Evolutionary conservation across 2,888 invertebrate species (phyloP).

Genomic region (Leptura quadrifasciata): DNA sequence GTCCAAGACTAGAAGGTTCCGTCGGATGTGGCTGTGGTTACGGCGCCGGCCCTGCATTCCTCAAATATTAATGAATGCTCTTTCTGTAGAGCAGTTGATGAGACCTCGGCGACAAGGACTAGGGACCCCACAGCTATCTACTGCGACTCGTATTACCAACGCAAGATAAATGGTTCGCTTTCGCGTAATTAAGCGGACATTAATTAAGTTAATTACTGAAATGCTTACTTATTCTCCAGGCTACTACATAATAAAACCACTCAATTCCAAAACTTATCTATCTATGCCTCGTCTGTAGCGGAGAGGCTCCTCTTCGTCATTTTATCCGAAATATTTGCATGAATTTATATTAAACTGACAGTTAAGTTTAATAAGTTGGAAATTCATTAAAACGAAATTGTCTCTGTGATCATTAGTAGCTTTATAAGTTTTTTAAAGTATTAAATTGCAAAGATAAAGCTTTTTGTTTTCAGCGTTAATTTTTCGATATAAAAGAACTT

Average conservation of each 20-base stretch:
- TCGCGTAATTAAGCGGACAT: conserved; percentile 57
- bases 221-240: conserved; percentile 42
- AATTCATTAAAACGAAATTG: conserved; percentile 2
- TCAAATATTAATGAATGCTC: conserved; percentile 54
- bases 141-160: conserved; percentile 53
- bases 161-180: conserved; percentile 57
- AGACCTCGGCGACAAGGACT: conserved; percentile 48
- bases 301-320: not conserved
- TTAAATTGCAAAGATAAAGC: not conserved
- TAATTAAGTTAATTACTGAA: conserved; percentile 57
- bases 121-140: conserved; percentile 46
- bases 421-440: not conserved
- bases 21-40: conserved; percentile 6
- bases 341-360: conserved; percentile 5
- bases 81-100: conserved; percentile 38
- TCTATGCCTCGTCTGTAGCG: not conserved
- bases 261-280: conserved; percentile 36
- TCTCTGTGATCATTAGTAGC: conserved; percentile 15
- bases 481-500: not conserved
- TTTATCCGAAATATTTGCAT: conserved; percentile 1
- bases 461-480: not conserved
- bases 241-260: conserved; percentile 40
- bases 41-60: conserved; percentile 41
- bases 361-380: conserved; percentile 29
- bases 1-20: not conserved